Conservation (phyloP, 2,113 vertebrate species). For the Ailuropoda melanoleuca region DNA sequence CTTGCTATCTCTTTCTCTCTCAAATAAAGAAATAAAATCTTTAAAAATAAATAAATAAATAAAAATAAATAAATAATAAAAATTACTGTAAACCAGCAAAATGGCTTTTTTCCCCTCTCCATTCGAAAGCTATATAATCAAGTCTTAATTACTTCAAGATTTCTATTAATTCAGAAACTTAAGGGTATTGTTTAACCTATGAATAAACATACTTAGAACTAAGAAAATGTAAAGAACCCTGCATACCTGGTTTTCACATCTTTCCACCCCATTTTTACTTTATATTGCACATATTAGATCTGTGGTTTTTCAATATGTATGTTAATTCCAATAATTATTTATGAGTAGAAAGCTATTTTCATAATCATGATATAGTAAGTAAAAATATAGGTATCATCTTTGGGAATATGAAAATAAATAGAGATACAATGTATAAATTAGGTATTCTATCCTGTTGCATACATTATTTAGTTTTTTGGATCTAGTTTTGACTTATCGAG, state of each 20-base stretch:
- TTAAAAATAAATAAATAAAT: too few relatives aligned
- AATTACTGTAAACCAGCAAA: neutral
- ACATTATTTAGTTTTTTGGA: neutral
- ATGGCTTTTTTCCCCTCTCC: neutral
- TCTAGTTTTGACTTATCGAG: neutral
- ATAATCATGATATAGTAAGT: neutral
- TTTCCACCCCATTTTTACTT: neutral
- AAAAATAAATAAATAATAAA: slow-evolving; percentile 50
- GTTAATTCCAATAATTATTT: neutral
- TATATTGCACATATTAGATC: neutral
- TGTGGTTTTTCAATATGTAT: neutral
- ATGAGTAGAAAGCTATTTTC: neutral
- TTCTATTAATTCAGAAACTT: slow-evolving; percentile 27
- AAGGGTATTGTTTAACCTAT: neutral
- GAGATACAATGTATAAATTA: neutral
- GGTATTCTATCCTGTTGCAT: neutral
- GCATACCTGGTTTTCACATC: neutral
- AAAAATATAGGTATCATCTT: neutral
- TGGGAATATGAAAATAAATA: neutral
- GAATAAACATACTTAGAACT: neutral
- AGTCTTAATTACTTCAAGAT: neutral
- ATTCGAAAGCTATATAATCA: slow-evolving; percentile 9
- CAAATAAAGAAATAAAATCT: too few relatives aligned
- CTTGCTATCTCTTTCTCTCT: too few relatives aligned
- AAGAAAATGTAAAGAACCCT: neutral